These are phyloP conservation scores for Nomada ruficornis DNA, from an alignment of 2,888 invertebrate species.

Conservation along the genomic window DNA sequence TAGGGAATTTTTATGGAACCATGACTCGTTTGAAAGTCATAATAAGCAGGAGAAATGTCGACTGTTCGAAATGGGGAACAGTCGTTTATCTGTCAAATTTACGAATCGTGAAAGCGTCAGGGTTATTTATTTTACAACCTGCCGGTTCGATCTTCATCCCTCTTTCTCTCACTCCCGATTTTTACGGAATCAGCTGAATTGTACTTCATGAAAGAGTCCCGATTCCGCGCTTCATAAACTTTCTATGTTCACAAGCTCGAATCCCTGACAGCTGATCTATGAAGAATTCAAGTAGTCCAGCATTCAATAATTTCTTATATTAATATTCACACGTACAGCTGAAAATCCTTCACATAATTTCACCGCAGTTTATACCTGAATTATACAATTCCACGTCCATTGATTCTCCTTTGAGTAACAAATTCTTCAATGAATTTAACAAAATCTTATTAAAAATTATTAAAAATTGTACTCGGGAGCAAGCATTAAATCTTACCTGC, in stretches of 20 bases:
- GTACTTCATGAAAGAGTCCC: neutral
- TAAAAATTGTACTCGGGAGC: too few species aligned
- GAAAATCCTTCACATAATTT: too few species aligned
- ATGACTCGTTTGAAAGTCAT: neutral
- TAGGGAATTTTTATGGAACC: too few species aligned
- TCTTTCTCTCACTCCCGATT: neutral
- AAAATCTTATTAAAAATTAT: too few species aligned
- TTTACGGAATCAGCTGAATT: neutral
- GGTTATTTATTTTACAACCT: slow-evolving; percentile 17
- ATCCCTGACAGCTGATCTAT: too few species aligned
- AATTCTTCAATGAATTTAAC: neutral
- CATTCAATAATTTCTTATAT: too few species aligned
- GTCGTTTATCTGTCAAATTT: neutral
- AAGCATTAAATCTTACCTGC: too few species aligned
- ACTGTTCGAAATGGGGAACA: neutral
- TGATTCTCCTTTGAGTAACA: neutral
- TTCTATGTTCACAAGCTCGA: too few species aligned
- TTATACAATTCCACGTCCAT: neutral
- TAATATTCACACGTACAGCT: too few species aligned
- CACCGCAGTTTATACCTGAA: too few species aligned
- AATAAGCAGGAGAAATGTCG: neutral
- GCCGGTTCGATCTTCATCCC: neutral
- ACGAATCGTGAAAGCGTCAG: slow-evolving; percentile 1
- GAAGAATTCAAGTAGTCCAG: too few species aligned
- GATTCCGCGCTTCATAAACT: neutral